A percentile compares a stretch with the other conserved stretches of the same genome.
These are phyloP conservation scores for Brenthis daphne DNA, from an alignment of 2,888 invertebrate species.

Conservation along the genomic window DNA sequence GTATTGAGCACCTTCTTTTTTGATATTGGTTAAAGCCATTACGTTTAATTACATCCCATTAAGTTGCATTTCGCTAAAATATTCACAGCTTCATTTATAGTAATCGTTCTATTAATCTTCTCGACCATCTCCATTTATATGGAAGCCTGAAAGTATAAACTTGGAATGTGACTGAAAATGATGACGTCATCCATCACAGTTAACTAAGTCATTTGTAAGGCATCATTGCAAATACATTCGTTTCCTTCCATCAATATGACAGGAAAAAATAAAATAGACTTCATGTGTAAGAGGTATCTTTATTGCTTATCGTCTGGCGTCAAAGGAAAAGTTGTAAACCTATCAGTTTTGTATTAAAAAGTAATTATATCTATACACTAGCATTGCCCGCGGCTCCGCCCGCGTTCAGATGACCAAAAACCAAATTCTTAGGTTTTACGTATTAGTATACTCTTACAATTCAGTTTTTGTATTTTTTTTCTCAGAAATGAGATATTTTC, in stretches of 20 bases:
- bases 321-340: too few species aligned
- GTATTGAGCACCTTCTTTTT: too few species aligned
- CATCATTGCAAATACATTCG: constrained; percentile 31
- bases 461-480: too few species aligned
- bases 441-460: too few species aligned
- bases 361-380: too few species aligned
- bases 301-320: not conserved
- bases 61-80: constrained; percentile 6
- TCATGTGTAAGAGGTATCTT: not conserved
- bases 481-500: too few species aligned
- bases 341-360: too few species aligned
- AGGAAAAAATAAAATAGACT: constrained; percentile 31
- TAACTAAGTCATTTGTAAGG: constrained; percentile 34
- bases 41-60: not conserved
- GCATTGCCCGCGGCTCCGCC: too few species aligned
- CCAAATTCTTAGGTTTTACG: too few species aligned
- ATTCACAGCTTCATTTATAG: constrained; percentile 17
- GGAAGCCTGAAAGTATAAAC: constrained; percentile 32
- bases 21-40: not conserved
- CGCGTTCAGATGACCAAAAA: too few species aligned
- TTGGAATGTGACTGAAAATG: constrained; percentile 31
- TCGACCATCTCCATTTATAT: constrained; percentile 29
- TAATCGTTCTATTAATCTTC: constrained; percentile 10
- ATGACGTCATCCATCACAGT: constrained; percentile 37
- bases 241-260: constrained; percentile 35